Percentiles rank a stretch among this genome's conserved stretches.
Evolutionary conservation across 1,140 invertebrate genomes (phyloP).

Genomic region (Neomicropteryx cornuta): DNA sequence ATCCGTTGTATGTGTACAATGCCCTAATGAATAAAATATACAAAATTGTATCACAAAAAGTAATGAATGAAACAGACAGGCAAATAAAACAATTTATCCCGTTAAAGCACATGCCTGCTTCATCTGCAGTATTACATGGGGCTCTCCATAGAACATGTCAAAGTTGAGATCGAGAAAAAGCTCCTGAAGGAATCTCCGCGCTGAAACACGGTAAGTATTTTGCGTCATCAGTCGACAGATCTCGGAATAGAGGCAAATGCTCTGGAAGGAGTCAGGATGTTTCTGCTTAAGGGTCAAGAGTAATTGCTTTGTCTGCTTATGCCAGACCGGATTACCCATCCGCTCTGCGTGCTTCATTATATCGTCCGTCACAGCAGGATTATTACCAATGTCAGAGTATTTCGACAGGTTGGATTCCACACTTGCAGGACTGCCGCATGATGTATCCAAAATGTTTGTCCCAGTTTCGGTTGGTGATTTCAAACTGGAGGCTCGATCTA

Average conservation of each 20-base stretch:
- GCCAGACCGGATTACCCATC: slow-evolving; percentile 56
- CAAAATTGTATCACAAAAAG: too few species aligned
- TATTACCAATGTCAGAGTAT: slow-evolving; percentile 13
- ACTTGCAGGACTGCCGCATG: slow-evolving; percentile 16
- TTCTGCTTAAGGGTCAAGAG: slow-evolving; percentile 76
- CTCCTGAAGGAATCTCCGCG: slow-evolving; percentile 86
- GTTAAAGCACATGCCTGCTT: too few species aligned
- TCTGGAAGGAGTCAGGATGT: slow-evolving; percentile 71
- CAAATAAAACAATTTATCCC: too few species aligned
- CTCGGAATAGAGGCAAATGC: slow-evolving; percentile 89
- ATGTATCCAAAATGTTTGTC: too few species aligned
- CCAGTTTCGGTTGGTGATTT: too few species aligned
- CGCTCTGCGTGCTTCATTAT: slow-evolving; percentile 53
- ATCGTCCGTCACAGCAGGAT: slow-evolving; percentile 30
- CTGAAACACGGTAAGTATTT: slow-evolving; percentile 70
- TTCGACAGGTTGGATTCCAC: slow-evolving; percentile 19
- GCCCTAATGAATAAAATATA: too few species aligned
- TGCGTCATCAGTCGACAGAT: slow-evolving; percentile 67
- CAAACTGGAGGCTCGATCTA: too few species aligned
- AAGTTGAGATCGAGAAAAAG: slow-evolving; percentile 83
- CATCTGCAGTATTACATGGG: too few species aligned
- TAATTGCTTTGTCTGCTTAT: slow-evolving; percentile 51
- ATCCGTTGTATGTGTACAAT: too few species aligned
- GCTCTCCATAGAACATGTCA: slow-evolving; percentile 42
- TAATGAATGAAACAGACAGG: too few species aligned